Conservation (phyloP, 2,888 invertebrate genomes). For the Drepanosiphum platanoidis region DNA sequence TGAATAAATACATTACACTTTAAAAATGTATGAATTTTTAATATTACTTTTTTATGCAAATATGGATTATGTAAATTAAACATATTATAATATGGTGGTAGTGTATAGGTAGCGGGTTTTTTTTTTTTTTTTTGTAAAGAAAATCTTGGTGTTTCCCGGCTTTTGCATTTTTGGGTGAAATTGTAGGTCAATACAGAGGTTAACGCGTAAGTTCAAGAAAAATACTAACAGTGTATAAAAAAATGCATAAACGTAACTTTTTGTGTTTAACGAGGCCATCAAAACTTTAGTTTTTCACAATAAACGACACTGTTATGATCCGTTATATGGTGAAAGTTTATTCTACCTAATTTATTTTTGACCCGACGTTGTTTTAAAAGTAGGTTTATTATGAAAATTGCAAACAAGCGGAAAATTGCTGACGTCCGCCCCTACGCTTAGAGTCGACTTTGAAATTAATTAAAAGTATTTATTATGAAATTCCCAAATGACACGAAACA, state of each 20-base stretch:
- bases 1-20: not conserved
- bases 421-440: conserved; percentile 18
- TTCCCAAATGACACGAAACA: conserved; percentile 48
- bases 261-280: conserved; percentile 46
- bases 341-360: conserved; percentile 59
- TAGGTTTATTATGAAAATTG: conserved; percentile 59
- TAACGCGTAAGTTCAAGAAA: not conserved
- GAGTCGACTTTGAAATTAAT: conserved; percentile 44
- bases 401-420: conserved; percentile 40
- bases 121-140: conserved; percentile 10
- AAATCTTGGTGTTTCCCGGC: not conserved
- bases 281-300: conserved; percentile 50
- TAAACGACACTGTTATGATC: conserved; percentile 56
- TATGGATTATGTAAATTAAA: conserved; percentile 37
- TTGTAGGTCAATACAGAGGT: not conserved
- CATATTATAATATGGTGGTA: not conserved
- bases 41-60: conserved; percentile 18
- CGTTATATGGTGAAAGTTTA: conserved; percentile 51
- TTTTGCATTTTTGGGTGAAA: conserved; percentile 13
- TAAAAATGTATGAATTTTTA: conserved; percentile 25
- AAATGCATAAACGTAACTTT: conserved; percentile 41
- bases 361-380: conserved; percentile 38
- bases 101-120: not conserved
- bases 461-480: conserved; percentile 53
- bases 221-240: conserved; percentile 25